phyloP scores from a whole-genome alignment of 35 echinoderm and acorn worm genomes.

The Lytechinus pictus region DNA sequence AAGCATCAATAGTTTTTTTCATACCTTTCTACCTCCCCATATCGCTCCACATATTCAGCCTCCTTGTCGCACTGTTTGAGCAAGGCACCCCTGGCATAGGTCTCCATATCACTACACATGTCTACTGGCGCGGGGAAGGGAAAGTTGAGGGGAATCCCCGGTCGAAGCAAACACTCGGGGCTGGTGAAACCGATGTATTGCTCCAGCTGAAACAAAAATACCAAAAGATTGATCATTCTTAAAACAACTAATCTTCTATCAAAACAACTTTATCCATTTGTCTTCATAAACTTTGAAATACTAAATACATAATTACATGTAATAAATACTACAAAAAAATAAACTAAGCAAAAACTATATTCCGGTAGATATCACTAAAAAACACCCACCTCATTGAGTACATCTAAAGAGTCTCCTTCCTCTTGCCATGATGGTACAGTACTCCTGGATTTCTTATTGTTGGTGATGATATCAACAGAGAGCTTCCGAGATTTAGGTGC shows the following conservation, averaged over 20 bases:
- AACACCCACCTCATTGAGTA: constrained; percentile 88
- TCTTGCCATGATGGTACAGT: constrained; percentile 90
- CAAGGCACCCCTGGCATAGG: constrained; percentile 64
- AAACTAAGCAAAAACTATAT: not conserved
- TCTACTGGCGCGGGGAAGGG: constrained; percentile 83
- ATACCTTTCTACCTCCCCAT: constrained; percentile 81
- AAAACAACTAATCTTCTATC: too few relatives aligned
- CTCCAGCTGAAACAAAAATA: constrained; percentile 68
- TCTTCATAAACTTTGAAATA: too few relatives aligned
- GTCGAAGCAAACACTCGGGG: constrained; percentile 84
- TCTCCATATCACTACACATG: constrained; percentile 81
- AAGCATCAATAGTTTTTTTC: not conserved
- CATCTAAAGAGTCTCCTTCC: constrained; percentile 68
- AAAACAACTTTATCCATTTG: too few relatives aligned
- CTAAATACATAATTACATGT: too few relatives aligned
- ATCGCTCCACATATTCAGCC: constrained; percentile 67
- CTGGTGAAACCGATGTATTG: constrained; percentile 98
- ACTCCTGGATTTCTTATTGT: constrained; percentile 68
- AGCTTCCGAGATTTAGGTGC: constrained; percentile 18
- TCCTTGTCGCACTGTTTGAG: constrained; percentile 74
- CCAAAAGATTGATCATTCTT: not conserved
- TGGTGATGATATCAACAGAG: constrained; percentile 56
- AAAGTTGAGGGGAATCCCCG: constrained; percentile 86
- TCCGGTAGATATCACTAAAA: not conserved
- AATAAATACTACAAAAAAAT: not conserved